These are phyloP conservation scores for Rhimphoctona megacephalus DNA, from an alignment of 2,888 invertebrate genomes.

Conservation along the genomic window DNA sequence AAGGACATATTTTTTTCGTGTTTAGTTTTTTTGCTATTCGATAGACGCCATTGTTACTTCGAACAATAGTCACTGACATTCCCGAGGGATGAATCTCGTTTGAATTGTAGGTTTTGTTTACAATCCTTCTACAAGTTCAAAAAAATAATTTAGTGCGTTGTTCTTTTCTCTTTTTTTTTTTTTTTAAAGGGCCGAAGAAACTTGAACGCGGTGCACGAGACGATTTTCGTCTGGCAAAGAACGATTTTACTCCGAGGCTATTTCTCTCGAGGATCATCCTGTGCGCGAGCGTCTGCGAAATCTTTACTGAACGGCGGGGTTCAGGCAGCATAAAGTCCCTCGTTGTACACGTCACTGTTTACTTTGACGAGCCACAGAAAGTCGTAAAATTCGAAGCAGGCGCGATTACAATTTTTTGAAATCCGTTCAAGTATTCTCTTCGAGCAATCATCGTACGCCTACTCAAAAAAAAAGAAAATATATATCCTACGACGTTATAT, in stretches of 20 bases:
- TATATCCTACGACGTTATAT: constrained; percentile 14
- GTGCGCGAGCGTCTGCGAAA: constrained; percentile 34
- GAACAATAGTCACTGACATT: neutral
- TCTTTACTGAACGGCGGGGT: neutral
- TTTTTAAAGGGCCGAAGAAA: neutral
- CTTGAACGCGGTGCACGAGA: neutral
- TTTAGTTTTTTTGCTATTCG: neutral
- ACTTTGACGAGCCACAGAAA: constrained; percentile 74
- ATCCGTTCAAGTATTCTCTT: constrained; percentile 14
- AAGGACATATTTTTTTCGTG: neutral
- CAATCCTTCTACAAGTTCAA: neutral
- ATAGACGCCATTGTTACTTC: neutral
- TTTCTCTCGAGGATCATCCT: constrained; percentile 34
- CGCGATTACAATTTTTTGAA: constrained; percentile 71
- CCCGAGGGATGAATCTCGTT: neutral
- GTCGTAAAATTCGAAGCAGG: constrained; percentile 74
- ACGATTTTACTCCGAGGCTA: constrained; percentile 44
- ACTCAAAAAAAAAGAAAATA: constrained; percentile 41
- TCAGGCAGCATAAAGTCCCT: constrained; percentile 15
- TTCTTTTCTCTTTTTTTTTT: neutral
- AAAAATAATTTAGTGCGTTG: neutral
- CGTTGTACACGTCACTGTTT: constrained; percentile 70
- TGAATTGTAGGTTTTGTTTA: neutral
- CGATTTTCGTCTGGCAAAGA: constrained; percentile 56
- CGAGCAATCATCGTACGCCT: constrained; percentile 43